Percentiles rank a stretch among this genome's conserved stretches.
These are phyloP conservation scores for Nematopogon swammerdamellus DNA, from an alignment of 2,888 invertebrate species.

Conservation along the genomic window DNA sequence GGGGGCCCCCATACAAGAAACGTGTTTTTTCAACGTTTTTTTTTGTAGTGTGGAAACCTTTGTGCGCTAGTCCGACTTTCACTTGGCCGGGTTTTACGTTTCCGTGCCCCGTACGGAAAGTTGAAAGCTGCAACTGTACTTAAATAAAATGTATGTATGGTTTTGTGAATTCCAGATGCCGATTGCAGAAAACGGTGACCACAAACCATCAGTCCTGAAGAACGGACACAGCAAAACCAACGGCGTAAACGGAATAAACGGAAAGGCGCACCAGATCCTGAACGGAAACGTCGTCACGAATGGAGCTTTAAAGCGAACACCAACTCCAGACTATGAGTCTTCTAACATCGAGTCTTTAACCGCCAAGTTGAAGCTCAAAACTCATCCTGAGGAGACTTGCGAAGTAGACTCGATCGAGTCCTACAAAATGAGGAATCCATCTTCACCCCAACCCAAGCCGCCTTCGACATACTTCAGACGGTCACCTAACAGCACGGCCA, in stretches of 20 bases:
- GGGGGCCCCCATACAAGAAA: too few relatives aligned
- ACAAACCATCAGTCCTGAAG: constrained; percentile 30
- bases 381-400: constrained; percentile 52
- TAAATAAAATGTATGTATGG: too few relatives aligned
- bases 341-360: constrained; percentile 20
- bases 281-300: constrained; percentile 12
- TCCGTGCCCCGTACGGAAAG: too few relatives aligned
- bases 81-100: too few relatives aligned
- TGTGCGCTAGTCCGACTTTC: too few relatives aligned
- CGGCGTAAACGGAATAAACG: constrained; percentile 10
- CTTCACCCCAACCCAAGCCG: constrained; percentile 60
- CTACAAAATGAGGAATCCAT: constrained; percentile 65
- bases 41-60: too few relatives aligned
- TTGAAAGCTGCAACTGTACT: too few relatives aligned
- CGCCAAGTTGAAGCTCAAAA: constrained; percentile 21
- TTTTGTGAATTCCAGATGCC: constrained; percentile 30
- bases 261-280: neutral
- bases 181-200: constrained; percentile 24
- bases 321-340: constrained; percentile 38
- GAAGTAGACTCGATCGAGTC: constrained; percentile 77
- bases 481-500: constrained; percentile 52
- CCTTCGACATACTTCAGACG: constrained; percentile 67
- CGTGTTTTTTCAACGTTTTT: too few relatives aligned
- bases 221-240: constrained; percentile 16
- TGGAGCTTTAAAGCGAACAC: constrained; percentile 31